Evolutionary conservation across 2,888 invertebrate genomes (phyloP).

Genomic region (Drosophila macrospina): DNA sequence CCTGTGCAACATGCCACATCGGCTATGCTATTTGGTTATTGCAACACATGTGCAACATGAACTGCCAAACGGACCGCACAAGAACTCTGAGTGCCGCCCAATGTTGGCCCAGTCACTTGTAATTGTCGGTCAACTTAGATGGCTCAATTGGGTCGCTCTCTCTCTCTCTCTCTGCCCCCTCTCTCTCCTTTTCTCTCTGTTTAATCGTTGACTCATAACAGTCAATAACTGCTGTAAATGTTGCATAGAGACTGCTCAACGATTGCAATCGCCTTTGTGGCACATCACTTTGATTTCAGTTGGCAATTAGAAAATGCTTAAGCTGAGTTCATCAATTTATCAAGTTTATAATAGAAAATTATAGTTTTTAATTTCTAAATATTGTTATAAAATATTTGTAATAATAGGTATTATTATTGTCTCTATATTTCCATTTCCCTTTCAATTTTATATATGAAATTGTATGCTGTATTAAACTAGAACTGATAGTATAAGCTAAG

Average conservation of each 20-base stretch:
- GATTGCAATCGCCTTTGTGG: neutral
- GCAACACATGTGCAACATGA: conserved; percentile 38
- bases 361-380: too few relatives aligned
- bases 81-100: conserved; percentile 2
- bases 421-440: too few relatives aligned
- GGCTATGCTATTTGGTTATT: conserved; percentile 44
- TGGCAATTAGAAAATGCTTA: neutral
- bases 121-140: conserved; percentile 38
- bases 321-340: too few relatives aligned
- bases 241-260: neutral
- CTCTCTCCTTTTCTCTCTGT: neutral
- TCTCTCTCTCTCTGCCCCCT: neutral
- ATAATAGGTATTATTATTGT: too few relatives aligned
- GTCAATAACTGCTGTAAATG: conserved; percentile 18
- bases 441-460: too few relatives aligned
- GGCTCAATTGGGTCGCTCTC: conserved; percentile 25
- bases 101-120: conserved; percentile 15
- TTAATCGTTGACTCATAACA: conserved; percentile 24
- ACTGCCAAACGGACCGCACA: conserved; percentile 23
- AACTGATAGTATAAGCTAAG: too few relatives aligned
- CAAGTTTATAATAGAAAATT: too few relatives aligned
- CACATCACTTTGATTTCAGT: neutral
- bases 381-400: too few relatives aligned
- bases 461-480: too few relatives aligned
- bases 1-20: conserved; percentile 43